Conservation (phyloP, 2,797 vertebrate genomes). For the Dromococcyx pavoninus region DNA sequence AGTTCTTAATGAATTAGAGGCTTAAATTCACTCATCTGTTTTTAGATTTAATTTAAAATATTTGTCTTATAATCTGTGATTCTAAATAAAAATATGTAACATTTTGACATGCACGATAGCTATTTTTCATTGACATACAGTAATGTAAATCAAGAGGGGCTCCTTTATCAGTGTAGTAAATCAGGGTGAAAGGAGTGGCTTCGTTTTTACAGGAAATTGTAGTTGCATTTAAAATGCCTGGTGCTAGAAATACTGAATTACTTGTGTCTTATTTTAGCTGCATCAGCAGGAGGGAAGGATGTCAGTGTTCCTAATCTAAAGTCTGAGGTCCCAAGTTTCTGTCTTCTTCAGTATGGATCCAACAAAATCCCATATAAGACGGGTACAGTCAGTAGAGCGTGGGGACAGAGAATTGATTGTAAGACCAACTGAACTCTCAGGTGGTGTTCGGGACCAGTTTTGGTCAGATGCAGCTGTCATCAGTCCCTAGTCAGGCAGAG, state of each 20-base stretch:
- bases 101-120: background rate
- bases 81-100: background rate
- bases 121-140: background rate
- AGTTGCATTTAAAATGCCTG: background rate
- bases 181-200: background rate
- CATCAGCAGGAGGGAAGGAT: background rate
- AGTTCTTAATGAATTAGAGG: background rate
- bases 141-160: background rate
- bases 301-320: background rate
- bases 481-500: background rate
- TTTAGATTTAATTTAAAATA: background rate
- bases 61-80: background rate
- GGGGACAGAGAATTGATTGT: background rate
- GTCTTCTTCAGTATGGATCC: background rate
- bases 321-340: background rate
- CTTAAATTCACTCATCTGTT: background rate
- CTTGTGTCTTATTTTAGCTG: background rate
- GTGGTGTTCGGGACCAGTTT: background rate
- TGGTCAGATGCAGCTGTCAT: background rate
- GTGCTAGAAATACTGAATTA: background rate
- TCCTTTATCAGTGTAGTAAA: background rate
- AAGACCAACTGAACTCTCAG: background rate
- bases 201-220: background rate
- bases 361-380: background rate
- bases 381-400: background rate